Conservation (phyloP, 2,797 vertebrate species). For the Squalus acanthias region DNA sequence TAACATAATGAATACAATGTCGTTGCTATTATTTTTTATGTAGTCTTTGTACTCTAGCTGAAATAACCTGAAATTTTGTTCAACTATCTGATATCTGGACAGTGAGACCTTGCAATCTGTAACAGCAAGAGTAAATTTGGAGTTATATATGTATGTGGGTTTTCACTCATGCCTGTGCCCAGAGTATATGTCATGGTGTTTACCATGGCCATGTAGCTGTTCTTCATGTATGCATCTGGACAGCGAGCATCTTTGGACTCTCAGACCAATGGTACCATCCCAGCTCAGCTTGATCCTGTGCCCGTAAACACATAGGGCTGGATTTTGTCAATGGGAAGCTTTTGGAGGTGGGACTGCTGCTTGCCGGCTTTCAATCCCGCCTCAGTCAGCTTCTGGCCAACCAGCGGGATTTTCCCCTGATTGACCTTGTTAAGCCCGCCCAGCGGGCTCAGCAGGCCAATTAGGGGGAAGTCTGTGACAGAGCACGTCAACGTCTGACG, state of each 20-base stretch:
- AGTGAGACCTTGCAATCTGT: background rate
- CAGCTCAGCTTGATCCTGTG: background rate
- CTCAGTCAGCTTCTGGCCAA: no score
- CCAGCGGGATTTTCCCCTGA: no score
- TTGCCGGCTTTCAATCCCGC: no score
- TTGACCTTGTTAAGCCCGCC: no score
- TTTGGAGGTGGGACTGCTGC: no score
- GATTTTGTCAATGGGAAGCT: no score
- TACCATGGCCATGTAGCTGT: background rate
- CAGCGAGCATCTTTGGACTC: background rate
- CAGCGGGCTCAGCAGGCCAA: no score
- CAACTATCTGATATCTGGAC: background rate
- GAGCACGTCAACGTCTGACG: no score
- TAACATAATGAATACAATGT: background rate
- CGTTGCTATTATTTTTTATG: background rate
- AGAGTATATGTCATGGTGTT: background rate
- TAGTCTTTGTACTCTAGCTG: background rate
- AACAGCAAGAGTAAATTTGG: background rate
- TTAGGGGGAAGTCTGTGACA: no score
- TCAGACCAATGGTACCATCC: background rate
- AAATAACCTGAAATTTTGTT: background rate
- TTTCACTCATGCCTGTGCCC: background rate
- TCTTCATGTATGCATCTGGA: background rate
- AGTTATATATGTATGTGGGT: background rate
- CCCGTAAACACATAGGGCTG: no score